A percentile compares a stretch with the other conserved stretches of the same genome.
These are phyloP conservation scores for Hyles vespertilio DNA, from an alignment of 1,140 invertebrate genomes.

Conservation along the genomic window DNA sequence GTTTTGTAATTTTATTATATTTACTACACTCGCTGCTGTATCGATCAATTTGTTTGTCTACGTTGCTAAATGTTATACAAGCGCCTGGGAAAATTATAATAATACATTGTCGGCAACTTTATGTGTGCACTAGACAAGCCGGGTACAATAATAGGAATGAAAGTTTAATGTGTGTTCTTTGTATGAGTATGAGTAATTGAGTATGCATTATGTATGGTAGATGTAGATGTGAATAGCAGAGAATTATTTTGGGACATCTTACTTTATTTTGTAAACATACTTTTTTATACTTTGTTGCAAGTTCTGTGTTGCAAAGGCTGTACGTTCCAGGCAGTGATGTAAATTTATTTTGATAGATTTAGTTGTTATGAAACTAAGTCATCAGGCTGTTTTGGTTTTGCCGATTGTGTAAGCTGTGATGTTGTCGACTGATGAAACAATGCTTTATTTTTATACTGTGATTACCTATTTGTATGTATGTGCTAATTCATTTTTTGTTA, in stretches of 20 bases:
- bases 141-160: too few relatives aligned
- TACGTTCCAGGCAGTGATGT: slow-evolving; percentile 6
- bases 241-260: slow-evolving; percentile 13
- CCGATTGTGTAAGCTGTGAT: slow-evolving; percentile 64
- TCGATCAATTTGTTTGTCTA: too few relatives aligned
- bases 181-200: too few relatives aligned
- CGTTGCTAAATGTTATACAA: too few relatives aligned
- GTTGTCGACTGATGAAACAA: slow-evolving; percentile 61
- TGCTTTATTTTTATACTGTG: slow-evolving; percentile 74
- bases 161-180: too few relatives aligned
- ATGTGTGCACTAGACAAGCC: too few relatives aligned
- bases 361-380: slow-evolving; percentile 9
- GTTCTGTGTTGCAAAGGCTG: slow-evolving; percentile 13
- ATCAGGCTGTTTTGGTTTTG: slow-evolving; percentile 46
- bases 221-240: slow-evolving; percentile 10
- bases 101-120: too few relatives aligned
- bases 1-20: too few relatives aligned
- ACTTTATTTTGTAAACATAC: slow-evolving; percentile 3
- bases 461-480: slow-evolving; percentile 63
- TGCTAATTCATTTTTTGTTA: slow-evolving; percentile 47
- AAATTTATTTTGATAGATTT: slow-evolving; percentile 10
- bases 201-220: too few relatives aligned
- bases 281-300: slow-evolving; percentile 4
- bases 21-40: too few relatives aligned
- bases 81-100: too few relatives aligned